Percentiles rank a stretch among this genome's conserved stretches.
Conservation (phyloP, 2,797 vertebrate genomes). For the Falco columbarius region DNA sequence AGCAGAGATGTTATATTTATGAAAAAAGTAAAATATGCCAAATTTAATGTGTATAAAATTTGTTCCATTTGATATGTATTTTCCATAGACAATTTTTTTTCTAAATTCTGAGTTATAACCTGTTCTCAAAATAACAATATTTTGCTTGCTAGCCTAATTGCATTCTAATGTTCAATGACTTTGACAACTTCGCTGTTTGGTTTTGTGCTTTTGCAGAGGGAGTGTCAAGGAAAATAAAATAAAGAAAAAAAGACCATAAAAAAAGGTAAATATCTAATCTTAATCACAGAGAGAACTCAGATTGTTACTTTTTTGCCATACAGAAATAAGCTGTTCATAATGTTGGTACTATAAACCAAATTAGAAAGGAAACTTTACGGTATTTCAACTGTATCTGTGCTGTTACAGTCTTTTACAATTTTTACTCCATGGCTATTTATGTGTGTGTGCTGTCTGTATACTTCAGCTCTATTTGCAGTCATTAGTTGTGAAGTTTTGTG, state of each 20-base stretch:
- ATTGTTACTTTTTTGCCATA: background rate
- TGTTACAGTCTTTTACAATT: background rate
- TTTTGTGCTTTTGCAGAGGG: background rate
- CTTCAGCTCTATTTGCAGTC: background rate
- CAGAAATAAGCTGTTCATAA: constrained; percentile 1
- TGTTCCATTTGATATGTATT: background rate
- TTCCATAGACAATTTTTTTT: background rate
- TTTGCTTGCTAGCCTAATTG: background rate
- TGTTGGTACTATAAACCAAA: background rate
- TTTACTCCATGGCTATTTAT: background rate
- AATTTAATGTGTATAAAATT: background rate
- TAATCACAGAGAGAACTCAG: constrained; percentile 1
- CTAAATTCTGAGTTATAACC: background rate
- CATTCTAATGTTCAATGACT: background rate
- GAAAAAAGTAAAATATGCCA: background rate
- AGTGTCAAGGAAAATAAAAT: background rate
- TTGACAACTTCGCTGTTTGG: background rate
- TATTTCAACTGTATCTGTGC: background rate
- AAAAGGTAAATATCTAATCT: background rate
- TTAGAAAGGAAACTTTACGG: background rate
- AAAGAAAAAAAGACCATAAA: background rate
- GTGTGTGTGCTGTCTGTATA: background rate
- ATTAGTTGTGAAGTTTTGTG: background rate
- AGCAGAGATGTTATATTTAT: background rate
- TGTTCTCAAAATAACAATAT: background rate